phyloP scores from a whole-genome alignment of 2,888 invertebrate species.

The Andrena marginata region DNA sequence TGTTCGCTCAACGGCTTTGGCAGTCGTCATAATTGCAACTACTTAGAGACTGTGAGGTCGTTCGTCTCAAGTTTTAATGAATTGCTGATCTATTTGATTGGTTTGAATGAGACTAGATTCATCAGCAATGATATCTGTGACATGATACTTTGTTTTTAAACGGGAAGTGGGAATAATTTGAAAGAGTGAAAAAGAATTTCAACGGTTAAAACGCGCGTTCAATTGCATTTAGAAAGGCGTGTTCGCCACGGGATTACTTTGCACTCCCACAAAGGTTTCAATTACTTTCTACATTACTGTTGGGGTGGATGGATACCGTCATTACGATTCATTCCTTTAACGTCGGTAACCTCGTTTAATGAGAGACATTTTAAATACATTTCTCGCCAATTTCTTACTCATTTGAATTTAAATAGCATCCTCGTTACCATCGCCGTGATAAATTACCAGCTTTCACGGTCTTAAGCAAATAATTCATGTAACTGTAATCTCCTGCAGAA shows the following conservation, averaged over 20 bases:
- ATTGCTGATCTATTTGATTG: background rate
- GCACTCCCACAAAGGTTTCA: background rate
- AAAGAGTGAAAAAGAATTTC: background rate
- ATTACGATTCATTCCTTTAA: background rate
- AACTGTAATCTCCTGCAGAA: no score
- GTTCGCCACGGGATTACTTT: constrained; percentile 26
- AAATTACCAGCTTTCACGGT: no score
- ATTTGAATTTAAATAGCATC: no score
- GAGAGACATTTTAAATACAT: background rate
- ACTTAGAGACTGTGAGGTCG: background rate
- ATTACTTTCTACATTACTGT: constrained; percentile 19
- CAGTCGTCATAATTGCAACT: background rate
- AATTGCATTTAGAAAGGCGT: constrained; percentile 37
- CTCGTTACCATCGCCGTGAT: no score
- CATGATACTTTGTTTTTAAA: background rate
- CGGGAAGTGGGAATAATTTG: constrained; percentile 9
- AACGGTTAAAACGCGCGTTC: background rate
- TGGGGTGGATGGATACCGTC: background rate
- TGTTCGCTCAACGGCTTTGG: background rate
- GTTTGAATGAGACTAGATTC: background rate
- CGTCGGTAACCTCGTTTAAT: background rate
- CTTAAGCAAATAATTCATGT: no score
- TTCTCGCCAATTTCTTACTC: background rate
- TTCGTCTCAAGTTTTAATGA: background rate
- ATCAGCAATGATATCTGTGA: background rate